Evolutionary conservation across 2,113 vertebrate species (phyloP).

Genomic region (Sinocyclocheilus anophthalmus): DNA sequence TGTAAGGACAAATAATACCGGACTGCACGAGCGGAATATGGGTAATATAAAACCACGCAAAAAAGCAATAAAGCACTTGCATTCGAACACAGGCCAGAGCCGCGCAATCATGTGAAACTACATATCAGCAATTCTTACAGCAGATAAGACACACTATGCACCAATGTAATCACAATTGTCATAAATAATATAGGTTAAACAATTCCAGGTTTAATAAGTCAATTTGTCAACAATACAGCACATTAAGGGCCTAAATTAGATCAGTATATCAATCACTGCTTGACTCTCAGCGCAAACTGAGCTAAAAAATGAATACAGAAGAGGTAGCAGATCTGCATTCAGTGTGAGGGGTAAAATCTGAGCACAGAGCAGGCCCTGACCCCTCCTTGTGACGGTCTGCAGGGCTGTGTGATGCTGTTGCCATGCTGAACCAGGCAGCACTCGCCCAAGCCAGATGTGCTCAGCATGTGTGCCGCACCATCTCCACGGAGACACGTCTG

Average conservation of each 20-base stretch:
- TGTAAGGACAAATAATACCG: constrained; percentile 31
- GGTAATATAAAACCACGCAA: background rate
- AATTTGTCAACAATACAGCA: no score
- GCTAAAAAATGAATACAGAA: background rate
- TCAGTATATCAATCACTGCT: background rate
- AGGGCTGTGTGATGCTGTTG: constrained; percentile 56
- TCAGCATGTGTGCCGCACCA: constrained; percentile 47
- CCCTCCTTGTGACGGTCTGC: constrained; percentile 47
- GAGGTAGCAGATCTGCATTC: constrained; percentile 6
- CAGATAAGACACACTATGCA: background rate
- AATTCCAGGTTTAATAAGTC: background rate
- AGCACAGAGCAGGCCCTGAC: constrained; percentile 23
- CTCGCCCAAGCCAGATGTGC: constrained; percentile 58
- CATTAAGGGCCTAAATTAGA: background rate
- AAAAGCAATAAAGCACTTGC: constrained; percentile 12
- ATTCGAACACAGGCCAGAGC: background rate
- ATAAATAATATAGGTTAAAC: constrained; percentile 13
- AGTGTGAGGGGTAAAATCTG: background rate
- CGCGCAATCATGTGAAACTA: background rate
- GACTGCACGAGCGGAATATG: constrained; percentile 10
- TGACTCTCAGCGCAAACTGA: background rate
- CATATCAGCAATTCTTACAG: background rate
- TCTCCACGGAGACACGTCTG: constrained; percentile 52
- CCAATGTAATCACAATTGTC: background rate
- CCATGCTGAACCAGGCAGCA: constrained; percentile 58